Evolutionary conservation across 2,888 invertebrate species (phyloP).

Genomic region (Drosophila picticornis): DNA sequence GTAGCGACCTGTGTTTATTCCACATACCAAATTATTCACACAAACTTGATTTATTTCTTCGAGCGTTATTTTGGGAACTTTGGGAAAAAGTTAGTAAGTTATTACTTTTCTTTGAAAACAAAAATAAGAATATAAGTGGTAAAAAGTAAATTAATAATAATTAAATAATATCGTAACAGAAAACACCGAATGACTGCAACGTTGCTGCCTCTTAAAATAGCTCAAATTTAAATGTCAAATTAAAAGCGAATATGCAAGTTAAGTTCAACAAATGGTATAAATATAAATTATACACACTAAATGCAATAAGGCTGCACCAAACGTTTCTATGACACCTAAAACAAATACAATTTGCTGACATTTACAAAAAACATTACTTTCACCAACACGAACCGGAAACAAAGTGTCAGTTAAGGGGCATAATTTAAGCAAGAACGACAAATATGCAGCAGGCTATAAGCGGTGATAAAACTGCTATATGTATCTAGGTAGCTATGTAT

Average conservation of each 20-base stretch:
- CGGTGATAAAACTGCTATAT: conserved; percentile 22
- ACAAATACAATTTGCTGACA: conserved; percentile 6
- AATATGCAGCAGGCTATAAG: background rate
- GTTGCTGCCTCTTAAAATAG: background rate
- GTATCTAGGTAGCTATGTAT: conserved; percentile 1
- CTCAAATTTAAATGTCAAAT: background rate
- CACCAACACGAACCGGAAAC: no score
- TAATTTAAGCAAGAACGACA: background rate
- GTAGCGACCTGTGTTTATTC: background rate
- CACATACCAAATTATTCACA: conserved; percentile 10
- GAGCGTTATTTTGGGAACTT: background rate
- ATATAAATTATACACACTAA: background rate
- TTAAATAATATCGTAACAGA: no score
- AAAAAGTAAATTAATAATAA: background rate
- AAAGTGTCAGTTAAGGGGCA: conserved; percentile 3
- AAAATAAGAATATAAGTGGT: background rate
- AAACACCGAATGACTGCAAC: background rate
- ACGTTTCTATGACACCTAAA: background rate
- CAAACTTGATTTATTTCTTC: background rate
- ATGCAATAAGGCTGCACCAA: background rate
- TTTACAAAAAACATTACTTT: conserved; percentile 8
- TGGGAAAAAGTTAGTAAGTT: background rate
- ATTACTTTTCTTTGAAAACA: background rate
- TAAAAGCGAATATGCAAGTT: background rate
- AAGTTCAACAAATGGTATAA: background rate